A percentile compares a stretch with the other conserved stretches of the same genome.
These are phyloP conservation scores for Aplysina aerophoba DNA, from an alignment of 37 sponge, comb jelly and placozoan species.

Conservation along the genomic window DNA sequence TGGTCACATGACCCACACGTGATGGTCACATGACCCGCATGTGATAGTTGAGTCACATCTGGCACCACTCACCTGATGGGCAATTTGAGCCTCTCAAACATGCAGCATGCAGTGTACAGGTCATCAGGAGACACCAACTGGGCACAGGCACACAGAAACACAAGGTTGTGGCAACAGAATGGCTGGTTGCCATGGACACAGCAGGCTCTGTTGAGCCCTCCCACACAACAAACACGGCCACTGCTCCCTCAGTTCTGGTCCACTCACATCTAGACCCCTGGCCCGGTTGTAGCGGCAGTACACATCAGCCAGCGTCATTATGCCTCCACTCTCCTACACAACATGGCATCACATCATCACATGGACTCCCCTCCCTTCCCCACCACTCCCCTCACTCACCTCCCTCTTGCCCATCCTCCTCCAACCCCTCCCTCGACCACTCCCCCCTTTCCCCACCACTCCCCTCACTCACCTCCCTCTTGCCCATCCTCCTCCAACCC, in stretches of 20 bases:
- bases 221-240: background rate
- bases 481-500: too few relatives aligned
- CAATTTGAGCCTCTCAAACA: conserved; percentile 72
- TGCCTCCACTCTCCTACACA: conserved; percentile 79
- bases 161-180: background rate
- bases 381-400: background rate
- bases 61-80: conserved; percentile 86
- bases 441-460: too few relatives aligned
- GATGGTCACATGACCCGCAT: background rate
- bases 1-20: background rate
- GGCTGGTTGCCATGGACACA: background rate
- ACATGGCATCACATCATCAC: background rate
- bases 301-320: conserved; percentile 94
- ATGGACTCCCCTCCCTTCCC: background rate
- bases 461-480: too few relatives aligned
- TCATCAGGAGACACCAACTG: conserved; percentile 98
- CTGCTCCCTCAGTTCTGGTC: too few relatives aligned
- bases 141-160: background rate
- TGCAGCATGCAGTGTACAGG: conserved; percentile 86
- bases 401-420: too few relatives aligned
- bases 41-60: too few relatives aligned
- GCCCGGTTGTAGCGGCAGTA: conserved; percentile 98
- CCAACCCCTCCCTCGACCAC: too few relatives aligned
- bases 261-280: conserved; percentile 87
- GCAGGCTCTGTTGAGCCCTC: background rate